Base-by-base conservation (phyloP, 2,797 vertebrate genomes). In the Ciconia nigra region DNA sequence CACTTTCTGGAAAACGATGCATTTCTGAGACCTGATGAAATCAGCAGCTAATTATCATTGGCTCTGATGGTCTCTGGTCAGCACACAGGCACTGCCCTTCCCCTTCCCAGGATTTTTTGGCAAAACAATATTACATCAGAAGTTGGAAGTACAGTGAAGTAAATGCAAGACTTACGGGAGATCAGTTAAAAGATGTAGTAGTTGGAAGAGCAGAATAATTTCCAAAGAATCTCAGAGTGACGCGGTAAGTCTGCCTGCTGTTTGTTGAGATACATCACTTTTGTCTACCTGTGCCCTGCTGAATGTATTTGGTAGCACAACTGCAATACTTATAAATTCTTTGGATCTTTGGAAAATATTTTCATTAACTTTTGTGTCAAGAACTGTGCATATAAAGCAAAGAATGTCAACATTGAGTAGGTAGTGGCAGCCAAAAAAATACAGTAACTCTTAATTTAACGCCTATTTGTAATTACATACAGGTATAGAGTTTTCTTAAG, bases 21-120 rank as follows among this genome's bases (percentile, higher is more conserved):
- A 28, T 91, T 96, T 93, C 87, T 87, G 82, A 93, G 89, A 87
- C 62, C 89, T 91, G 72, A 93, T 87, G 89, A 74, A 87, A 87
- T 39, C 79, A 93, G 89, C 90, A 39, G 81, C 55, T 92, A 84
- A 96, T 95, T 89, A 91, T 61, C 71, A 25, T 14, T 52, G 87
- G 79, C 92, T 87, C 74, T 51, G 81, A n/a, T 37, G 95, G 74
- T 49, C 78, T 67, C 84, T 65, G 87, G 78, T 85, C 89, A 85
- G 84, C 3, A 9, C 74, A 29, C 4, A 47, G 66, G 39, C 14
- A 3, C 78, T 74, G 76, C 85, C 31, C 69, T 61, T 82, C 55
- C 20, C 41, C 28, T 67, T 83, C 76, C 63, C 63, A 71, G 46
- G 47, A 49, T 4, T 47, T 89, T 80, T 83, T 81, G 46, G 77